Percentiles rank a stretch among this genome's conserved stretches.
These are phyloP conservation scores for Philotrypesis tridentata DNA, from an alignment of 1,140 invertebrate genomes.

Conservation along the genomic window DNA sequence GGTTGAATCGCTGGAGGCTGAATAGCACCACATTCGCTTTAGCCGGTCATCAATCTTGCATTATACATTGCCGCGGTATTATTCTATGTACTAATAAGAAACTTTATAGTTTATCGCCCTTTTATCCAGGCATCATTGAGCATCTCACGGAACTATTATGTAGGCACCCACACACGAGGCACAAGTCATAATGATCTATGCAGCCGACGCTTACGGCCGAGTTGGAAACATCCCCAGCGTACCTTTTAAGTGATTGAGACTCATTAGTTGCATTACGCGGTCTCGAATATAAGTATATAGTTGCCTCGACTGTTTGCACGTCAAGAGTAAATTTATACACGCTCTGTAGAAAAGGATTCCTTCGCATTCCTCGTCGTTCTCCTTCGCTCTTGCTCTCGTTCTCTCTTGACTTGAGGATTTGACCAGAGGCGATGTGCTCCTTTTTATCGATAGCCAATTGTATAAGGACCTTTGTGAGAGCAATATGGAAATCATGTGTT, in stretches of 20 bases:
- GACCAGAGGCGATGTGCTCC: too few relatives aligned
- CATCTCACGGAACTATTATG: background rate
- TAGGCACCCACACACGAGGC: background rate
- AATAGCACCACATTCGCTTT: too few relatives aligned
- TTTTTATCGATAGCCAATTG: too few relatives aligned
- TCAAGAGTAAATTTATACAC: background rate
- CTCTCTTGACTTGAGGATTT: too few relatives aligned
- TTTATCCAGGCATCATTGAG: too few relatives aligned
- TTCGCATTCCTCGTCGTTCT: background rate
- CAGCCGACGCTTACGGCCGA: background rate
- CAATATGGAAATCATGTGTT: too few relatives aligned
- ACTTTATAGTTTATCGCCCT: too few relatives aligned
- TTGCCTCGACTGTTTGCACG: background rate
- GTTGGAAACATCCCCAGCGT: background rate
- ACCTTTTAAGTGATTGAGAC: background rate
- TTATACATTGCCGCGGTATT: too few relatives aligned
- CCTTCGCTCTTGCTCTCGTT: background rate
- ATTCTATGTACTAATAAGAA: too few relatives aligned
- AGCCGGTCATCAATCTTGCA: too few relatives aligned
- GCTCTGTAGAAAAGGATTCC: background rate
- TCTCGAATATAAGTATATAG: background rate
- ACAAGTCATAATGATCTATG: background rate
- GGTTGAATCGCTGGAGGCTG: too few relatives aligned
- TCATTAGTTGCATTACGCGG: background rate
- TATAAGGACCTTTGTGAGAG: too few relatives aligned